Conservation (phyloP, 2,888 invertebrate species). For the Cryptocheilus praepositus region DNA sequence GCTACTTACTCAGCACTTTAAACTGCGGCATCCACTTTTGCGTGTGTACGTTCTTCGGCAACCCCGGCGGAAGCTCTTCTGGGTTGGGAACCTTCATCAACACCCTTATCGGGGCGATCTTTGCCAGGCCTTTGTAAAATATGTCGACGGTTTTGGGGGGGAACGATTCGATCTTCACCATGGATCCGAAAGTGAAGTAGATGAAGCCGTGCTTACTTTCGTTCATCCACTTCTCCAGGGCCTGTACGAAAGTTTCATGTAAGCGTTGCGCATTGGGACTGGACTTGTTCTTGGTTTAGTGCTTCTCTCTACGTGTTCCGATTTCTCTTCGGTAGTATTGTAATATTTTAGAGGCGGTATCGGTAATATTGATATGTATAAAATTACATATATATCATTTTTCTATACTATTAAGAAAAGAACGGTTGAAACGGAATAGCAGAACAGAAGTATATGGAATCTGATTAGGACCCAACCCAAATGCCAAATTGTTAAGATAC, state of each 20-base stretch:
- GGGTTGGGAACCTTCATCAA: slow-evolving; percentile 63
- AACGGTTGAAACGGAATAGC: too few relatives aligned
- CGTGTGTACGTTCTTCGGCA: slow-evolving; percentile 61
- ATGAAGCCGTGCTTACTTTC: slow-evolving; percentile 66
- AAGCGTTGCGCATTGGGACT: too few relatives aligned
- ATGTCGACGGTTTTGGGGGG: slow-evolving; percentile 49
- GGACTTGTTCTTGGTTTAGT: too few relatives aligned
- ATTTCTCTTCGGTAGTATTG: too few relatives aligned
- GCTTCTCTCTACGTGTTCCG: too few relatives aligned
- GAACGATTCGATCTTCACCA: slow-evolving; percentile 65
- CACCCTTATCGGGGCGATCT: slow-evolving; percentile 63
- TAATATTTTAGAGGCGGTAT: too few relatives aligned
- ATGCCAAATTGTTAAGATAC: too few relatives aligned
- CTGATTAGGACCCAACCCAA: too few relatives aligned
- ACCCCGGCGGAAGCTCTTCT: slow-evolving; percentile 51
- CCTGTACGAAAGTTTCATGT: slow-evolving; percentile 45
- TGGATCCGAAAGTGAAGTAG: slow-evolving; percentile 70
- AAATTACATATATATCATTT: too few relatives aligned
- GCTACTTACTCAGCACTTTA: slow-evolving; percentile 62
- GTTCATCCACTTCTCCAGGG: slow-evolving; percentile 67
- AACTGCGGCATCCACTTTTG: slow-evolving; percentile 64
- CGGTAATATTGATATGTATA: too few relatives aligned
- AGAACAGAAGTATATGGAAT: too few relatives aligned
- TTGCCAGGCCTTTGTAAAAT: slow-evolving; percentile 61
- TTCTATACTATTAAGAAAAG: too few relatives aligned